Evolutionary conservation across 2,888 invertebrate species (phyloP).

Genomic region (Neelides folsomi): DNA sequence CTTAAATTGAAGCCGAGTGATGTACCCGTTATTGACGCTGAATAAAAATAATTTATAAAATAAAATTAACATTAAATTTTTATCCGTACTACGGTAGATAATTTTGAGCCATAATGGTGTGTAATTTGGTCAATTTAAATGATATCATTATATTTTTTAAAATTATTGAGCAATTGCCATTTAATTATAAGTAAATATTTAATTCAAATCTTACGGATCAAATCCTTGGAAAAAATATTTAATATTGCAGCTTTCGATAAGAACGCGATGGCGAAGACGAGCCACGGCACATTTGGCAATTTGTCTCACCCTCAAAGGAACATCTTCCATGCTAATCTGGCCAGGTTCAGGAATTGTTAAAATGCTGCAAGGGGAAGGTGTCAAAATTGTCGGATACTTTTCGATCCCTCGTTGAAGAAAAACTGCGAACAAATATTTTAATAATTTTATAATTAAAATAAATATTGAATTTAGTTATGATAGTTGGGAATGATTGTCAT

Average conservation of each 20-base stretch:
- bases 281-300: slow-evolving; percentile 30
- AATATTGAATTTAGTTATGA: no score
- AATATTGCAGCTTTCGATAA: slow-evolving; percentile 30
- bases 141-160: no score
- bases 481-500: neutral
- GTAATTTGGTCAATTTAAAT: no score
- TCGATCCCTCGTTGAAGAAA: slow-evolving; percentile 31
- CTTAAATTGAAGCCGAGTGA: slow-evolving; percentile 53
- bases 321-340: slow-evolving; percentile 22
- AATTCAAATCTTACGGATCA: slow-evolving; percentile 22
- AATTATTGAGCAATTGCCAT: neutral
- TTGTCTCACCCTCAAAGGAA: slow-evolving; percentile 23
- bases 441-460: no score
- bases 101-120: no score
- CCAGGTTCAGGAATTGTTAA: slow-evolving; percentile 21
- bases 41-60: slow-evolving; percentile 8
- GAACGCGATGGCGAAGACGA: slow-evolving; percentile 23
- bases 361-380: slow-evolving; percentile 24
- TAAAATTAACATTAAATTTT: no score
- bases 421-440: no score
- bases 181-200: neutral
- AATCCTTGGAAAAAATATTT: slow-evolving; percentile 32
- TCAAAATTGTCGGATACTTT: slow-evolving; percentile 23
- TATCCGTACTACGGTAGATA: no score
- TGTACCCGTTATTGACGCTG: slow-evolving; percentile 58